Base-by-base conservation (phyloP, 2,888 invertebrate genomes). In the Coremacera marginata region DNA sequence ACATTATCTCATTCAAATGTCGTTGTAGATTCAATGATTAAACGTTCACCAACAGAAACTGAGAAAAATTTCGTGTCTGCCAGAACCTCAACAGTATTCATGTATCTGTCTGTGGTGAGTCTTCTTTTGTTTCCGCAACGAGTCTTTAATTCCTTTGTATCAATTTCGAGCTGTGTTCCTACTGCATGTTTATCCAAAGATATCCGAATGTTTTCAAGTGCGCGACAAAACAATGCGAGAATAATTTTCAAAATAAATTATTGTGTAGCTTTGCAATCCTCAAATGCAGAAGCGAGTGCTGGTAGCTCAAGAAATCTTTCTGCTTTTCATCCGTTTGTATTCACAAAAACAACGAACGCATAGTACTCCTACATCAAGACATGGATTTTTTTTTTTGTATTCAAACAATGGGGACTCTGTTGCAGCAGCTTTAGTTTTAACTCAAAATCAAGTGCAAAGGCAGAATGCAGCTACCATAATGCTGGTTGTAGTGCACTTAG, bases 211-310 rank as follows among this genome's bases (percentile, higher is more conserved):
- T 67, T 73, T 74, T 74, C 67, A 67, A 67, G 74, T 55, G 74
- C 65, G 55, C 25, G 55, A 67, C 74, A 65, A 74, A 74, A 74
- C 74, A 74, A 74, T 74, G 67, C 74, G 74, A 74, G 52, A 74
- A 74, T 74, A 65, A 65, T 65, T 74, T 55, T 74, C 74, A 55
- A 74, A 67, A 74, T 74, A 74, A 74, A 74, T 74, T 74, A 74
- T 74, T 74, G 74, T 55, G 55, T 37, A 71, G 25, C 27, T 49
- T 25, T 19, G 19, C 22, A 44, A 44, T 44, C 57, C 27, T 2
- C 27, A 60, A 60, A 60, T 57, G 11, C 57, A 27, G 11, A 60
- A 9, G 27, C 57, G 27, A 60, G 8, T 27, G 9, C 37, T 44
- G 37, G 37, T 49, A 71, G 16, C 22, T n/a, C 11, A 57, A 60